A percentile compares a stretch with the other conserved stretches of the same genome.
phyloP scores from a whole-genome alignment of 1,140 invertebrate species.

The Polypedilum vanderplanki region DNA sequence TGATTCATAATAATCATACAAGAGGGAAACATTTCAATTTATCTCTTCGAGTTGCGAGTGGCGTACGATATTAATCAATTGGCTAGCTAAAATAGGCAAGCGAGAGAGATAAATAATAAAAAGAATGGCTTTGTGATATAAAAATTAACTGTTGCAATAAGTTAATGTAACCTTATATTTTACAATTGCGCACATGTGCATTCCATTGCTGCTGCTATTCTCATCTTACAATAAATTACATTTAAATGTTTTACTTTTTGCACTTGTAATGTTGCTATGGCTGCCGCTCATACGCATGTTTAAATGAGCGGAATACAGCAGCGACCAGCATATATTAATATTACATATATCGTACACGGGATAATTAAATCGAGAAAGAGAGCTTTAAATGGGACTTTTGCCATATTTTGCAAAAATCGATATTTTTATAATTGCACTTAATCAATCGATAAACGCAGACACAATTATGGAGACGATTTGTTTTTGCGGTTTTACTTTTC shows the following conservation, averaged over 20 bases:
- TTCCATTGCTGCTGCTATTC: not conserved
- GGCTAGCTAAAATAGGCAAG: not conserved
- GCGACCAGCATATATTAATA: not conserved
- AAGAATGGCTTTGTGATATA: conserved; percentile 7
- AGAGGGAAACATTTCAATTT: conserved; percentile 2
- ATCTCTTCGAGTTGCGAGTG: not conserved
- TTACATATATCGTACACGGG: no score
- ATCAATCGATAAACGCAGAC: not conserved
- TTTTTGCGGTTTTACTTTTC: not conserved
- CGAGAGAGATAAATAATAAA: not conserved
- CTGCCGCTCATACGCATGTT: not conserved
- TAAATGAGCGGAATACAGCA: conserved; percentile 8
- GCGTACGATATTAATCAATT: not conserved
- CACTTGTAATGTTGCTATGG: not conserved
- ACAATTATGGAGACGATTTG: conserved; percentile 9
- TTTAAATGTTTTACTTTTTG: conserved; percentile 13
- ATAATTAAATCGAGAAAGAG: not conserved
- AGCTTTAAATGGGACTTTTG: not conserved
- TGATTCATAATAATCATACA: conserved; percentile 1
- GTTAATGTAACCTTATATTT: conserved; percentile 19
- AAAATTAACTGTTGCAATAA: conserved; percentile 14
- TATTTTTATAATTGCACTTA: not conserved
- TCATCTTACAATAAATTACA: conserved; percentile 14
- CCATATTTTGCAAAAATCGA: not conserved
- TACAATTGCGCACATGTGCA: conserved; percentile 16